Percentiles rank a stretch among this genome's conserved stretches.
phyloP scores from a whole-genome alignment of 2,888 invertebrate species.

The Caenorhabditis zanzibari region DNA sequence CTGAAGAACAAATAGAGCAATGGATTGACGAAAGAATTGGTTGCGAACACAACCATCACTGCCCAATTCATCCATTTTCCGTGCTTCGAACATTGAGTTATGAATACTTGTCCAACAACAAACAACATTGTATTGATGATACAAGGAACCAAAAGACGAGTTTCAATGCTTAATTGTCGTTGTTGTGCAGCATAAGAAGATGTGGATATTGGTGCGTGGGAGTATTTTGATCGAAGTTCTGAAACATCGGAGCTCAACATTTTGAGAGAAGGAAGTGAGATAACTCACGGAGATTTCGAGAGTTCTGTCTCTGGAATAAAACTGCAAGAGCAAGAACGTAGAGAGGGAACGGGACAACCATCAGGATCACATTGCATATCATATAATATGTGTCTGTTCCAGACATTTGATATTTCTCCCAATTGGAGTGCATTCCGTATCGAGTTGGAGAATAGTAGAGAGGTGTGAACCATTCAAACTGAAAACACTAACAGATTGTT shows the following conservation, averaged over 20 bases:
- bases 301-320: constrained; percentile 69
- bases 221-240: constrained; percentile 71
- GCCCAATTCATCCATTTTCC: constrained; percentile 80
- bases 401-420: constrained; percentile 66
- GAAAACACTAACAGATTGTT: constrained; percentile 13
- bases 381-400: constrained; percentile 77
- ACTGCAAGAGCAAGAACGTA: constrained; percentile 72
- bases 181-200: constrained; percentile 72
- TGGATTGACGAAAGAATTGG: constrained; percentile 78
- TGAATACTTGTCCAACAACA: constrained; percentile 78
- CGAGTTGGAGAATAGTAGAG: constrained; percentile 74
- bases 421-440: constrained; percentile 76
- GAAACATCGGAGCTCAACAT: constrained; percentile 26
- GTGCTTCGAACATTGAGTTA: constrained; percentile 75
- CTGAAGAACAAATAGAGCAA: constrained; percentile 76
- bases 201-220: constrained; percentile 64
- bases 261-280: not conserved
- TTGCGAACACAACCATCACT: constrained; percentile 78
- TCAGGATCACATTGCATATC: constrained; percentile 75
- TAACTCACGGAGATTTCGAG: constrained; percentile 63
- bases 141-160: constrained; percentile 75
- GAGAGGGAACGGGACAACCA: constrained; percentile 77
- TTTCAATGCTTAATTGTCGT: constrained; percentile 75
- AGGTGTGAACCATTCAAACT: constrained; percentile 77
- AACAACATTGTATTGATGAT: constrained; percentile 77